A percentile compares a stretch with the other conserved stretches of the same genome.
Evolutionary conservation across 2,888 invertebrate genomes (phyloP).

Genomic region (Scaptomyza cyrtandrae): DNA sequence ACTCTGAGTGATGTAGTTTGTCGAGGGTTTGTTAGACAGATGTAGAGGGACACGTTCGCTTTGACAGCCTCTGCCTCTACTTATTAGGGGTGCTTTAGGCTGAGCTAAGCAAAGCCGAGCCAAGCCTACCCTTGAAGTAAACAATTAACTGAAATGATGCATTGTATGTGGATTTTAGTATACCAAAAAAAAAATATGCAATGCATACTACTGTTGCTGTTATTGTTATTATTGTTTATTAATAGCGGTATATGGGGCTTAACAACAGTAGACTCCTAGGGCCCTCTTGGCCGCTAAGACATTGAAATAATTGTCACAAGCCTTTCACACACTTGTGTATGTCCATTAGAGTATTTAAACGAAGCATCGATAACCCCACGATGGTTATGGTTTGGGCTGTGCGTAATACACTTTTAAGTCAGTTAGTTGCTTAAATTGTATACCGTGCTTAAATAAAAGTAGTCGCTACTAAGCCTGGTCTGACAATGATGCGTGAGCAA

Average conservation of each 20-base stretch:
- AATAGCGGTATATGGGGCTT: slow-evolving; percentile 24
- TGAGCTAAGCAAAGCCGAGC: slow-evolving; percentile 6
- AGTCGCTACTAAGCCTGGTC: not conserved
- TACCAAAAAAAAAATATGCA: slow-evolving; percentile 34
- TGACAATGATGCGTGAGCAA: not conserved
- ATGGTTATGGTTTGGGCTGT: not conserved
- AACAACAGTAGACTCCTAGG: slow-evolving; percentile 3
- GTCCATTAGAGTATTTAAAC: not conserved
- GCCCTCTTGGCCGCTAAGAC: not conserved
- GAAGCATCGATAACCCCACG: not conserved
- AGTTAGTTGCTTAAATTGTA: too few species aligned
- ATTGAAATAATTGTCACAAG: slow-evolving; percentile 7
- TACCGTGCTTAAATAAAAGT: not conserved
- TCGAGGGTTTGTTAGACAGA: slow-evolving; percentile 42
- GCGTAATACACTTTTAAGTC: not conserved
- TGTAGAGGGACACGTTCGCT: slow-evolving; percentile 35
- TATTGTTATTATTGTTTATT: slow-evolving; percentile 22
- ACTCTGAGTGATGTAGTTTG: slow-evolving; percentile 10
- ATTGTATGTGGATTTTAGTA: slow-evolving; percentile 56
- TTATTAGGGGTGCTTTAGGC: slow-evolving; percentile 65
- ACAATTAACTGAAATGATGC: slow-evolving; percentile 60
- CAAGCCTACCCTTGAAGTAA: slow-evolving; percentile 50
- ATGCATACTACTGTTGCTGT: slow-evolving; percentile 24
- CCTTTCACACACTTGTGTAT: slow-evolving; percentile 12
- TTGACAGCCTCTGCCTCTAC: slow-evolving; percentile 55